Conservation (phyloP, 30 jellyfish, hydroid and myxozoan genomes). For the Aurelia aurita complex sp. Pacific region DNA sequence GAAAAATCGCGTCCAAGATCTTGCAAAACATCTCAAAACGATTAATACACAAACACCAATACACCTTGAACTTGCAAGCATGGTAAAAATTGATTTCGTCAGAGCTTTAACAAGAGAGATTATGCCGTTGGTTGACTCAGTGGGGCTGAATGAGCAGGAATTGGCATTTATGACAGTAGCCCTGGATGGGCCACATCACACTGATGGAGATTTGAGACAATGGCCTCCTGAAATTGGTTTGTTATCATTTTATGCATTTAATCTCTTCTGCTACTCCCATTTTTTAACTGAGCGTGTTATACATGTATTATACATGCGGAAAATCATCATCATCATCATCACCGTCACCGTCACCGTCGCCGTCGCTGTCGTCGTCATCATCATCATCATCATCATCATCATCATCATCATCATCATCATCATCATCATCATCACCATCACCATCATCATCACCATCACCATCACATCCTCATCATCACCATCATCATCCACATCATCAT, state of each 20-base stretch:
- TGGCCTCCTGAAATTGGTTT: slow-evolving; percentile 97
- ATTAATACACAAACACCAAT: slow-evolving; percentile 52
- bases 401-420: too few species aligned
- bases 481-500: too few species aligned
- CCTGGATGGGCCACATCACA: slow-evolving; percentile 75
- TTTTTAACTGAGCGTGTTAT: too few species aligned
- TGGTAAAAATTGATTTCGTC: slow-evolving; percentile 64
- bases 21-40: slow-evolving; percentile 44
- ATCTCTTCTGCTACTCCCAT: too few species aligned
- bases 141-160: slow-evolving; percentile 91
- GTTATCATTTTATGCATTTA: neutral
- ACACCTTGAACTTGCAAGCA: slow-evolving; percentile 89
- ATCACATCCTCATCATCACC: too few species aligned
- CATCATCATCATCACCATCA: too few species aligned
- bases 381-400: too few species aligned
- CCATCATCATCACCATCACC: too few species aligned
- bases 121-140: slow-evolving; percentile 84
- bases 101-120: slow-evolving; percentile 27
- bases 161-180: slow-evolving; percentile 76
- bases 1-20: slow-evolving; percentile 32
- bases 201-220: slow-evolving; percentile 74
- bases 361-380: too few species aligned
- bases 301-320: too few species aligned
- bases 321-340: too few species aligned
- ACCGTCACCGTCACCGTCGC: too few species aligned